These are phyloP conservation scores for Dasyornis broadbenti DNA, from an alignment of 2,113 vertebrate species.

Conservation along the genomic window DNA sequence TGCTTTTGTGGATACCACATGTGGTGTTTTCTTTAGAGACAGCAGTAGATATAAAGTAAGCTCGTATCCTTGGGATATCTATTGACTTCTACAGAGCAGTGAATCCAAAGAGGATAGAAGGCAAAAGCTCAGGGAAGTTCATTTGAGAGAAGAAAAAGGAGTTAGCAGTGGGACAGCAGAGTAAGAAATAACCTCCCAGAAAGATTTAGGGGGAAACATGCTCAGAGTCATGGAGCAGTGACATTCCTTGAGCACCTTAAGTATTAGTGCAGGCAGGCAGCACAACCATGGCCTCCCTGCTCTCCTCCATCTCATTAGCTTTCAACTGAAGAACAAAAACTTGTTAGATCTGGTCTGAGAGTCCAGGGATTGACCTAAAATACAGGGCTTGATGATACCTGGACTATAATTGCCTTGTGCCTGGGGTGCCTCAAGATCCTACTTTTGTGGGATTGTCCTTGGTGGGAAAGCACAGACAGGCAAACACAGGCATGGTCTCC, in stretches of 20 bases:
- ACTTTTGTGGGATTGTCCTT: not conserved
- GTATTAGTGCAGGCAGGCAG: not conserved
- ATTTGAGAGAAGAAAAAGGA: not conserved
- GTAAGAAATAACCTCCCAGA: not conserved
- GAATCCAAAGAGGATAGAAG: not conserved
- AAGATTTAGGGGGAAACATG: not conserved
- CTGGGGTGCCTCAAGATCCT: not conserved
- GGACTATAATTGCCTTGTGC: not conserved
- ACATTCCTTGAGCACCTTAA: rapidly evolving
- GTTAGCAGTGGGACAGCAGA: not conserved
- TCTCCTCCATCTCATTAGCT: not conserved
- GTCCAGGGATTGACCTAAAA: not conserved
- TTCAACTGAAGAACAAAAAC: not conserved
- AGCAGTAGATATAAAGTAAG: not conserved
- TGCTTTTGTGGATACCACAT: not conserved
- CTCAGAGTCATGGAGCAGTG: not conserved
- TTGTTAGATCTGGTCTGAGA: not conserved
- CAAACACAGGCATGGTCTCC: not conserved
- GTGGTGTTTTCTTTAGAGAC: not conserved
- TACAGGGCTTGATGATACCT: not conserved
- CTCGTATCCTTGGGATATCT: not conserved
- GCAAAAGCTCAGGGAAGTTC: not conserved
- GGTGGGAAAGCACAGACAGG: not conserved
- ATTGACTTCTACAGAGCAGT: not conserved
- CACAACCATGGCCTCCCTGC: not conserved